phyloP scores from a whole-genome alignment of 2,797 vertebrate genomes.

The Sternarchorhynchus goeldii region DNA sequence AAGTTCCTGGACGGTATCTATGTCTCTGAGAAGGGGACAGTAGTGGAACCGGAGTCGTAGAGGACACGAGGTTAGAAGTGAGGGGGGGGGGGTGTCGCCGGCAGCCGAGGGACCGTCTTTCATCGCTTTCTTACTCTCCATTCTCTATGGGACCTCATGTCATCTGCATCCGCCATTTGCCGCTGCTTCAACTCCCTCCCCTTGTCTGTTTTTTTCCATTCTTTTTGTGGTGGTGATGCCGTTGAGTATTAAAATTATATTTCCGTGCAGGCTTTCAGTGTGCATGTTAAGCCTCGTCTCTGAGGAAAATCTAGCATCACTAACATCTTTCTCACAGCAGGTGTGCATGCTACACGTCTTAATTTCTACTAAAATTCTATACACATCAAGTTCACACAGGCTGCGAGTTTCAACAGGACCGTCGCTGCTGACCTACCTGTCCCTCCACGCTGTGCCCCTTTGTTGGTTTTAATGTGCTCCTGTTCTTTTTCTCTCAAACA shows the following conservation, averaged over 20 bases:
- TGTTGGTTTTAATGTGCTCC: not conserved
- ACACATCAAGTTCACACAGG: too few relatives aligned
- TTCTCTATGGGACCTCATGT: not conserved
- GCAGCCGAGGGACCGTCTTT: not conserved
- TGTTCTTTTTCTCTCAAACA: constrained; percentile 27
- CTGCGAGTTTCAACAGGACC: not conserved
- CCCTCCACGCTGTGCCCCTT: constrained; percentile 5
- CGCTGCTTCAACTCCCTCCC: not conserved
- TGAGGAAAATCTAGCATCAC: not conserved
- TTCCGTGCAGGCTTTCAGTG: too few relatives aligned
- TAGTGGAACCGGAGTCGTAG: constrained; percentile 82
- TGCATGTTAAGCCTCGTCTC: too few relatives aligned
- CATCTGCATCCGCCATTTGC: too few relatives aligned
- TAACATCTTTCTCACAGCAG: constrained; percentile 22
- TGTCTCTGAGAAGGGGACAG: constrained; percentile 97
- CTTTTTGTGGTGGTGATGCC: too few relatives aligned
- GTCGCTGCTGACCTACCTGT: not conserved
- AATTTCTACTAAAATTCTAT: not conserved
- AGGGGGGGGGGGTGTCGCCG: not conserved
- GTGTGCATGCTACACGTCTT: constrained; percentile 30
- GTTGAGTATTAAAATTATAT: too few relatives aligned
- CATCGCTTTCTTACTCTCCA: not conserved
- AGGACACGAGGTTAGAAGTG: constrained; percentile 72
- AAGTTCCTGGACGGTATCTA: constrained; percentile 99
- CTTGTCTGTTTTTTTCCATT: not conserved